Evolutionary conservation across 2,888 invertebrate species (phyloP).

Genomic region (Dynastes maya): DNA sequence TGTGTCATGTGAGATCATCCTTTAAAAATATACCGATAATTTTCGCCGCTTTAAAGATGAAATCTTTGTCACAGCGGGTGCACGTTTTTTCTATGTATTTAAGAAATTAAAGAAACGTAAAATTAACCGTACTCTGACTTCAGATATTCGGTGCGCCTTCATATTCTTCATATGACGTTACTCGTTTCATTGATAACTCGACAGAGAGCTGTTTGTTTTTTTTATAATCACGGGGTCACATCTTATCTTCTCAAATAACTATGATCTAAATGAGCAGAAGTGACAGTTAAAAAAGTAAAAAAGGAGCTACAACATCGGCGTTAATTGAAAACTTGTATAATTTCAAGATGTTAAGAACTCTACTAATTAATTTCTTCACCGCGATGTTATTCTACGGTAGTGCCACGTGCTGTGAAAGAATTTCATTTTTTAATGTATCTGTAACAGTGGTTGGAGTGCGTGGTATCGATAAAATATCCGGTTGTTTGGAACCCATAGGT

Average conservation of each 20-base stretch:
- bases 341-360: conserved; percentile 40
- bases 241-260: conserved; percentile 45
- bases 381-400: conserved; percentile 1
- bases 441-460: conserved; percentile 63
- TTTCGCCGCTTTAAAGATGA: conserved; percentile 25
- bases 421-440: conserved; percentile 62
- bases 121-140: conserved; percentile 14
- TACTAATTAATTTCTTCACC: conserved; percentile 16
- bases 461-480: conserved; percentile 61
- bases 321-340: conserved; percentile 28
- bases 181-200: conserved; percentile 45
- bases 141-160: neutral
- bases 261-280: conserved; percentile 30
- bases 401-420: conserved; percentile 56
- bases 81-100: conserved; percentile 23
- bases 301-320: conserved; percentile 30
- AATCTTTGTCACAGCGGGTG: conserved; percentile 23
- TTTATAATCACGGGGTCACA: conserved; percentile 48
- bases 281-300: conserved; percentile 47
- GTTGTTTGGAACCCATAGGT: conserved; percentile 63
- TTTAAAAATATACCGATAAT: conserved; percentile 38
- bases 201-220: conserved; percentile 43
- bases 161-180: conserved; percentile 17
- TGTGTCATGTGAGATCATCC: conserved; percentile 47
- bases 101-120: conserved; percentile 22